Conservation (phyloP, 1,140 invertebrate species). For the Rhagoletis zephyria region DNA sequence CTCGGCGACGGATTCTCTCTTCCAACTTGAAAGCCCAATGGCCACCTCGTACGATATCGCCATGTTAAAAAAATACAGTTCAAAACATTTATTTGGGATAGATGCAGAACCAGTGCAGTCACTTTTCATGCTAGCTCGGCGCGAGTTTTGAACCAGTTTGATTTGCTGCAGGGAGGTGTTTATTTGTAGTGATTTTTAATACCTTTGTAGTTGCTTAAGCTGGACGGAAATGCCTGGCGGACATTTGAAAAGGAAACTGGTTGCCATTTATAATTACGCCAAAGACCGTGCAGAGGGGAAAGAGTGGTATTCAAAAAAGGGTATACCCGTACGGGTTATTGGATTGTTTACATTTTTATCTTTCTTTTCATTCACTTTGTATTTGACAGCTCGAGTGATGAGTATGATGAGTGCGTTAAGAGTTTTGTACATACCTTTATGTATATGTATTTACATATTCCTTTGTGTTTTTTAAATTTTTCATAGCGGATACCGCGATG, state of each 20-base stretch:
- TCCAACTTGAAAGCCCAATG: no score
- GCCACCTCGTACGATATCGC: no score
- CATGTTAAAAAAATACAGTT: no score
- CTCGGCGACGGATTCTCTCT: no score
- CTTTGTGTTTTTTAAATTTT: conserved; percentile 23
- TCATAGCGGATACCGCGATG: neutral
- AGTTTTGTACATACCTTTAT: neutral
- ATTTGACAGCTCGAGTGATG: conserved; percentile 51
- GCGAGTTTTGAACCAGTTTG: neutral
- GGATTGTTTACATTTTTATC: neutral
- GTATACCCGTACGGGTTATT: neutral
- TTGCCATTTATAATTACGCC: conserved; percentile 40
- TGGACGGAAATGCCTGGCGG: neutral
- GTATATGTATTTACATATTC: neutral
- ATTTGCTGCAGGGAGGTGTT: neutral
- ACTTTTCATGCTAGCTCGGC: no score
- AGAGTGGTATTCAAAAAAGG: neutral
- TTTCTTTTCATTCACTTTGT: conserved; percentile 7
- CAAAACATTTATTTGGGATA: no score
- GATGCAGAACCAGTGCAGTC: no score
- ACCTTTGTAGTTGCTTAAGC: neutral
- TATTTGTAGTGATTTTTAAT: neutral
- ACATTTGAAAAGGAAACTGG: conserved; percentile 22
- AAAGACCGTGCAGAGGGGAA: neutral
- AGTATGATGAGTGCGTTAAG: neutral